phyloP scores from a whole-genome alignment of 2,113 vertebrate species.

The Callospermophilus lateralis region DNA sequence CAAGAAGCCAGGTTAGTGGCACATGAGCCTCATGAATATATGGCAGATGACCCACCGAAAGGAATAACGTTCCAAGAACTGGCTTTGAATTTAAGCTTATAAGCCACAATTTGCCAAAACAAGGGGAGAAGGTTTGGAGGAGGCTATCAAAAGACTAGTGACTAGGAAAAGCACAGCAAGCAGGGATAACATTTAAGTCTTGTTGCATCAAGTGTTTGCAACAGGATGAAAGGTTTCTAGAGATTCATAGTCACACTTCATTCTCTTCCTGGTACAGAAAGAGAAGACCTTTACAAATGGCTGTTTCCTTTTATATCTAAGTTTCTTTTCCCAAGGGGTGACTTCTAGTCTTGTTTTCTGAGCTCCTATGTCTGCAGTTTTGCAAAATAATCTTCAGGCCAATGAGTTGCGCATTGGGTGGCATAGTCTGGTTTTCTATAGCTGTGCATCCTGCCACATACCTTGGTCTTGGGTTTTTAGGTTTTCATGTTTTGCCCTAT shows the following conservation, averaged over 20 bases:
- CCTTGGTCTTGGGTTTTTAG: background rate
- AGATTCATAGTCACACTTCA: background rate
- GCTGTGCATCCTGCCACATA: fast-evolving
- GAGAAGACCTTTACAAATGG: background rate
- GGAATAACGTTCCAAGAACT: background rate
- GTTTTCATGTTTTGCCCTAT: background rate
- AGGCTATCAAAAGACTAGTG: background rate
- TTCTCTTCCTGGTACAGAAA: background rate
- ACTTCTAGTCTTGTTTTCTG: background rate
- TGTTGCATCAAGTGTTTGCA: background rate
- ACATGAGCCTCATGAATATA: no score
- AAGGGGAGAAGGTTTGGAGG: background rate
- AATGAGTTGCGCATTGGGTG: background rate
- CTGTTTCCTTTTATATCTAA: background rate
- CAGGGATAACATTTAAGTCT: no score
- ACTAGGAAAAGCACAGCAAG: background rate
- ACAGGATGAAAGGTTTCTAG: background rate
- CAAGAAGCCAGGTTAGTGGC: background rate
- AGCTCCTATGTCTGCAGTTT: background rate
- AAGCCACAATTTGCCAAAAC: background rate
- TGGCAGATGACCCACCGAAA: background rate
- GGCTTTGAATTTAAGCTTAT: background rate
- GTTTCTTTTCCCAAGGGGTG: background rate
- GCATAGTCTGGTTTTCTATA: background rate
- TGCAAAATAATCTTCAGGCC: background rate